Base-by-base conservation (phyloP, 1,140 invertebrate species). In the Drosophila micromelanica region DNA sequence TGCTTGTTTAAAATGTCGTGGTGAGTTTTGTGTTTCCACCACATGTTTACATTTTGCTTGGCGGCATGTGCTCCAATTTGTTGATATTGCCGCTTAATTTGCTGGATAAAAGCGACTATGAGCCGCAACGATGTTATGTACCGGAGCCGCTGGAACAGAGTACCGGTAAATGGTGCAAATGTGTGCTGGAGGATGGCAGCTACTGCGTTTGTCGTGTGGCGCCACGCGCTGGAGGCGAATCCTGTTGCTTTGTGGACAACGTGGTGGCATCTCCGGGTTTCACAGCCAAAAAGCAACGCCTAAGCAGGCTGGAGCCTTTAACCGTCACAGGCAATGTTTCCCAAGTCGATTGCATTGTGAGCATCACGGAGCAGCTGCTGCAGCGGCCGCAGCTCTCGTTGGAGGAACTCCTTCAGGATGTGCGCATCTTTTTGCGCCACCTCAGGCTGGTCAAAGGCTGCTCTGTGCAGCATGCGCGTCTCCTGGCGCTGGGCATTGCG, bases 221-320 rank as follows among this genome's bases (percentile, higher is more conserved):
- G 23, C 27, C 46, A 11, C 75, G 82, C n/a, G 40, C 35, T 1
- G 71, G 63, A 9, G 73, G 51, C 11, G 73, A 78, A 38, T 77
- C 65, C 30, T 90, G 85, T 75, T 78, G 78, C 65, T 76, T 91
- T 42, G 12, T 87, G 20, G 90, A 91, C 17, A 45, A 51, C n/a
- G n/a, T 46, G 11, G 90, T 91, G 2, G 46, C 67, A 1, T 79
- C 84, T 4, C 6, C 27, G 5, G n/a, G 23, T 5, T 74, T 73
- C 1, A 6, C 27, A 0, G 30, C 35, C 4, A 40, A 17, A 30
- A 73, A 74, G 45, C 42, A 84, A 46, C 49, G 45, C 0, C 9
- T 87, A 6, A 30, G 13, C 4, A 8, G 30, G 2, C 5, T 84
- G 1, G 69, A 71, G 13, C 42, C 64, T 0, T 12, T 87, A 1